Conservation (phyloP, 2,113 vertebrate genomes). For the Laterallus jamaicensis region DNA sequence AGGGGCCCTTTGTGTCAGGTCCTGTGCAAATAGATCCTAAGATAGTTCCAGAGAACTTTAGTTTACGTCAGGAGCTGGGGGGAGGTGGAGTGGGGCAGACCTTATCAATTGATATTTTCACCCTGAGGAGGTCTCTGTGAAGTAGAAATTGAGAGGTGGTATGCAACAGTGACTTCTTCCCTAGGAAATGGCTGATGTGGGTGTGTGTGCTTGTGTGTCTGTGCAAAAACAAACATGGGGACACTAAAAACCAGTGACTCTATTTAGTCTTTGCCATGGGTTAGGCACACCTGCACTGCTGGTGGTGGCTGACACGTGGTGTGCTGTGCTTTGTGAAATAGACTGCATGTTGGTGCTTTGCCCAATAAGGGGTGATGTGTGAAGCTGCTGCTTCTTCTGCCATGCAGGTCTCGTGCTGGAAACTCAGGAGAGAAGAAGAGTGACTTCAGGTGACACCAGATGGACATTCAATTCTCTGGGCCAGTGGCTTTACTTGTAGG, state of each 20-base stretch:
- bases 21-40: neutral
- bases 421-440: neutral
- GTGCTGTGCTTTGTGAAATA: neutral
- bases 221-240: neutral
- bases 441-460: neutral
- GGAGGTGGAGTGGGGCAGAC: neutral
- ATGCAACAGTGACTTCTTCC: neutral
- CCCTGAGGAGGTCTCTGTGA: neutral
- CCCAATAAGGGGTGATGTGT: neutral
- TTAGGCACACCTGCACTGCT: neutral
- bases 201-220: neutral
- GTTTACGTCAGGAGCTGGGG: rapidly evolving
- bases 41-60: neutral
- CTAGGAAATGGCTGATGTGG: neutral
- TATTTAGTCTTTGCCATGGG: neutral
- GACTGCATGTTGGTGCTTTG: neutral
- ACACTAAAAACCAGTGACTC: neutral
- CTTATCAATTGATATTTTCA: neutral
- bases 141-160: neutral
- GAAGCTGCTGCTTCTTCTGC: neutral
- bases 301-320: neutral
- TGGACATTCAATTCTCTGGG: neutral
- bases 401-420: neutral
- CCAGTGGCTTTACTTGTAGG: rapidly evolving
- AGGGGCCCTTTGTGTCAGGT: neutral